Conservation (phyloP, 1,140 invertebrate genomes). For the Idris sp. region DNA sequence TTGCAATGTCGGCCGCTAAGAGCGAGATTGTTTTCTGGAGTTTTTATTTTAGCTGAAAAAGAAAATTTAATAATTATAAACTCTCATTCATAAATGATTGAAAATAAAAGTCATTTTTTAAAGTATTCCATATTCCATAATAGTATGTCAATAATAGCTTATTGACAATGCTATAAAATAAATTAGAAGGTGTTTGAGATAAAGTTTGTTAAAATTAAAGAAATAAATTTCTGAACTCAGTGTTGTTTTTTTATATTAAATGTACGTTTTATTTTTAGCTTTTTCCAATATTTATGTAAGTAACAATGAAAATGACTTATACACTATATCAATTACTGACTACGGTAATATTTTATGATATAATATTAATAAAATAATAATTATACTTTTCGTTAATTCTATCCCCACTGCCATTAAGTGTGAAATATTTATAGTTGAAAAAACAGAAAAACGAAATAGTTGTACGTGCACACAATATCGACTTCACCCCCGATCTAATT, state of each 20-base stretch:
- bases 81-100: too few relatives aligned
- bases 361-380: conserved; percentile 77
- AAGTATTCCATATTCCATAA: too few relatives aligned
- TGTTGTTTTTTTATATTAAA: conserved; percentile 76
- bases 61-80: too few relatives aligned
- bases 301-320: conserved; percentile 78
- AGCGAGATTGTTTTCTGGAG: too few relatives aligned
- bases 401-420: conserved; percentile 75
- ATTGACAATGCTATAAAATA: too few relatives aligned
- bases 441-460: conserved; percentile 32
- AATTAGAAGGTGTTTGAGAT: too few relatives aligned
- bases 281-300: conserved; percentile 78
- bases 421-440: conserved; percentile 68
- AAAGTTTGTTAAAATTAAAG: too few relatives aligned
- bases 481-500: conserved; percentile 34
- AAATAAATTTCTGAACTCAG: conserved; percentile 45
- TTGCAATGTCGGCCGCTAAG: too few relatives aligned
- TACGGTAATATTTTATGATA: conserved; percentile 72
- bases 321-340: conserved; percentile 71
- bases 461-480: conserved; percentile 52
- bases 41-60: too few relatives aligned
- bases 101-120: too few relatives aligned
- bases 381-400: conserved; percentile 70
- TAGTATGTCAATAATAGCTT: too few relatives aligned
- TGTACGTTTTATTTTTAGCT: conserved; percentile 76